A percentile compares a stretch with the other conserved stretches of the same genome.
Conservation (phyloP, 2,888 invertebrate species). For the Archips xylosteana region DNA sequence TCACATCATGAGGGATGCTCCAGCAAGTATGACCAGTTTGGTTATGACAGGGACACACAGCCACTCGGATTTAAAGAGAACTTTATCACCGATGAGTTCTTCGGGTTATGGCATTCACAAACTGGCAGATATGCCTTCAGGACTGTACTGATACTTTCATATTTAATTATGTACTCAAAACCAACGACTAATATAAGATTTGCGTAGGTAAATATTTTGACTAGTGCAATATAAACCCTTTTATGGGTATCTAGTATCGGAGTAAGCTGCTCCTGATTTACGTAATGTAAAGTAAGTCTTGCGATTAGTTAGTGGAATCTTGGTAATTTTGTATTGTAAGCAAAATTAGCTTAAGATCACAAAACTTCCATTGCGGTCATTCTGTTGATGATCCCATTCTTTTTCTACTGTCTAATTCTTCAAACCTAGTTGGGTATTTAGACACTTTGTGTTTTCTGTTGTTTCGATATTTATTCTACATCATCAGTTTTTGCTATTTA, state of each 20-base stretch:
- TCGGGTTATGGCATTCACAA: constrained; percentile 84
- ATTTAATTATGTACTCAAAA: constrained; percentile 64
- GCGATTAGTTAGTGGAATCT: constrained; percentile 61
- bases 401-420: constrained; percentile 15
- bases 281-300: constrained; percentile 34
- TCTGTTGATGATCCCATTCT: neutral
- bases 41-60: constrained; percentile 76
- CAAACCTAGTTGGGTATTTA: neutral
- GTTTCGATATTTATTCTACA: constrained; percentile 30
- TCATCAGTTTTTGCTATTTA: constrained; percentile 2
- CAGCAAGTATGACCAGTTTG: constrained; percentile 79
- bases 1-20: constrained; percentile 77
- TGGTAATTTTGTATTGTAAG: constrained; percentile 79
- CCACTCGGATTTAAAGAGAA: constrained; percentile 77
- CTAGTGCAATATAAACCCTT: constrained; percentile 80
- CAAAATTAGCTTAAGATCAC: constrained; percentile 83
- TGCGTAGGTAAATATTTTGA: constrained; percentile 72
- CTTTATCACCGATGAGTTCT: constrained; percentile 72
- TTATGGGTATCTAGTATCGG: constrained; percentile 48
- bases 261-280: constrained; percentile 29
- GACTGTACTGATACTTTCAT: constrained; percentile 84
- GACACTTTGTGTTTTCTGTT: constrained; percentile 2
- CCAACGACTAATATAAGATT: constrained; percentile 82
- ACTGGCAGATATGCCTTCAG: constrained; percentile 90
- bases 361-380: constrained; percentile 41